Percentiles rank a stretch among this genome's conserved stretches.
These are phyloP conservation scores for Proteles cristata DNA, from an alignment of 2,113 vertebrate species.

Conservation along the genomic window DNA sequence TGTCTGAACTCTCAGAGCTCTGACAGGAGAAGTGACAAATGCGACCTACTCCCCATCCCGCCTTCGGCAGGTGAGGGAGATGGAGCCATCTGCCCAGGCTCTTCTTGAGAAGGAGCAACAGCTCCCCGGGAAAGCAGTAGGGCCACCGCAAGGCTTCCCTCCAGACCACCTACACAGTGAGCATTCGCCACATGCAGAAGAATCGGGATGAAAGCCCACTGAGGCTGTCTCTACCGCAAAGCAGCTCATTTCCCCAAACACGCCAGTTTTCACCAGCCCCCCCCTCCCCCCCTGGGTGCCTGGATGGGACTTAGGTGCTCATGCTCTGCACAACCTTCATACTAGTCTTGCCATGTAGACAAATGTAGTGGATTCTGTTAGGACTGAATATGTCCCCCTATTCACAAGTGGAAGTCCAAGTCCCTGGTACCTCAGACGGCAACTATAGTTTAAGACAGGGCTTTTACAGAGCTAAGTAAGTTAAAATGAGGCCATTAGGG, in stretches of 20 bases:
- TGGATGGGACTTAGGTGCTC: rapidly evolving
- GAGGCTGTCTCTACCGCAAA: neutral
- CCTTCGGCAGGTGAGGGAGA: neutral
- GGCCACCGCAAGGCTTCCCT: rapidly evolving
- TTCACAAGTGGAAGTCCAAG: neutral
- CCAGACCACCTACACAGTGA: rapidly evolving
- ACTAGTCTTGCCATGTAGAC: neutral
- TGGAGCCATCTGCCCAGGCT: neutral
- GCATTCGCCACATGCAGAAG: rapidly evolving
- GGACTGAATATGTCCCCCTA: neutral
- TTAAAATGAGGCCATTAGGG: neutral
- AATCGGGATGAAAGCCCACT: neutral
- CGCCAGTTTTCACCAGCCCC: neutral
- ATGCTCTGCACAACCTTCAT: neutral
- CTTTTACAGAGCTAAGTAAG: neutral
- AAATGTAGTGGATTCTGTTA: neutral
- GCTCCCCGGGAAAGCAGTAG: too few species aligned
- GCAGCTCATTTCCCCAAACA: neutral
- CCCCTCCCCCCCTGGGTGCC: rapidly evolving
- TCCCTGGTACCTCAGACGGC: neutral
- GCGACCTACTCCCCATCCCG: rapidly evolving
- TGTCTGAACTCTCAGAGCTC: neutral
- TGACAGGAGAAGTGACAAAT: neutral
- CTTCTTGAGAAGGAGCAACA: neutral
- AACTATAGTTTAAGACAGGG: neutral